Percentiles rank a stretch among this genome's conserved stretches.
These are phyloP conservation scores for Lasius fuliginosus DNA, from an alignment of 2,888 invertebrate species.

Conservation along the genomic window DNA sequence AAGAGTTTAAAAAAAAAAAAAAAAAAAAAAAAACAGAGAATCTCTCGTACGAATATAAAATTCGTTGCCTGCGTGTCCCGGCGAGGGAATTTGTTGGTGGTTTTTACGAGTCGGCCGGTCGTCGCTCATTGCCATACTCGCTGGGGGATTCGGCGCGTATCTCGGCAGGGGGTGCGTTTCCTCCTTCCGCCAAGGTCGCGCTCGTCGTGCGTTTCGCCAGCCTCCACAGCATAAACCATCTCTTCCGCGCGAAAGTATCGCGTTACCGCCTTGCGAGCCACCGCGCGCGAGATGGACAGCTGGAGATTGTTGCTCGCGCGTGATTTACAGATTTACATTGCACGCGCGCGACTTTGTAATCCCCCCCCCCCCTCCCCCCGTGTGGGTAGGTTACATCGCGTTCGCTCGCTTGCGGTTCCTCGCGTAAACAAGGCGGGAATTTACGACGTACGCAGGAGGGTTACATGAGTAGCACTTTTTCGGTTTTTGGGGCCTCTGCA, in stretches of 20 bases:
- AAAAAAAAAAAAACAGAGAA: neutral
- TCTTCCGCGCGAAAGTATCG: conserved; percentile 79
- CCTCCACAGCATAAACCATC: conserved; percentile 85
- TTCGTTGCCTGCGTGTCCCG: conserved; percentile 60
- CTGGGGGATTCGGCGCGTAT: conserved; percentile 82
- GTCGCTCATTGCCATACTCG: conserved; percentile 78
- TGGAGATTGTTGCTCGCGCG: conserved; percentile 59
- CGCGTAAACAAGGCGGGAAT: conserved; percentile 29
- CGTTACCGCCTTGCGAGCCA: conserved; percentile 76
- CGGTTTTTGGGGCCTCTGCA: no score
- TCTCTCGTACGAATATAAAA: conserved; percentile 62
- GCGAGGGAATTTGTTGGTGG: conserved; percentile 83
- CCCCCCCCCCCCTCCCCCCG: conserved; percentile 63
- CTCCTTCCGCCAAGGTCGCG: conserved; percentile 73
- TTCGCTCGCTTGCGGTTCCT: neutral
- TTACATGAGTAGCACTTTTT: conserved; percentile 24
- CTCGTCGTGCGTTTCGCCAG: conserved; percentile 77
- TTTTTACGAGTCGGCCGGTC: conserved; percentile 82
- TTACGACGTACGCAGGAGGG: conserved; percentile 6
- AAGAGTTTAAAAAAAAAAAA: neutral
- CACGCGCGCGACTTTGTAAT: conserved; percentile 66
- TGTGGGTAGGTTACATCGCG: conserved; percentile 53
- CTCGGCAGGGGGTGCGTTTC: conserved; percentile 79
- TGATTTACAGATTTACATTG: conserved; percentile 63
- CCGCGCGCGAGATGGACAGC: conserved; percentile 65